phyloP scores from a whole-genome alignment of 2,113 vertebrate genomes.

The Myxocyprinus asiaticus region DNA sequence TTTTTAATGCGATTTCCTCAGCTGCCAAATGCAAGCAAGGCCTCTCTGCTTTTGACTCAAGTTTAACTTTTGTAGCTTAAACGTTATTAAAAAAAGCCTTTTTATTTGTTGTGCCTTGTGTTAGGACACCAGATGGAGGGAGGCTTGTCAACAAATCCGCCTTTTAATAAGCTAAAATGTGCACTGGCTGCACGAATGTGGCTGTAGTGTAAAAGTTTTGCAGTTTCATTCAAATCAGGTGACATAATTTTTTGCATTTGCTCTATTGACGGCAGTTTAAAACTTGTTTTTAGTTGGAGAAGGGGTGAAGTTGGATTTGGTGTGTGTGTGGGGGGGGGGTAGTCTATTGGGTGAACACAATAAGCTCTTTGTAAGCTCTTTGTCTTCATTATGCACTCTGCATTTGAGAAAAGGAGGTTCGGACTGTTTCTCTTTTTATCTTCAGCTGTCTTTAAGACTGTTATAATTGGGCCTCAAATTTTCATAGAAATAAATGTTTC shows the following conservation, averaged over 20 bases:
- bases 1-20: neutral
- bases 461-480: no score
- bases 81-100: slow-evolving; percentile 15
- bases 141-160: slow-evolving; percentile 17
- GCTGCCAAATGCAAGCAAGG: neutral
- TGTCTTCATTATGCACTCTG: slow-evolving; percentile 39
- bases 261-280: neutral
- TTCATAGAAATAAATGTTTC: no score
- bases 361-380: slow-evolving; percentile 45
- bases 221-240: no score
- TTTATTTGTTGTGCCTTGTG: neutral
- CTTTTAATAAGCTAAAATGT: no score
- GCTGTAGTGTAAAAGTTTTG: neutral
- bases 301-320: slow-evolving; percentile 26
- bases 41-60: neutral
- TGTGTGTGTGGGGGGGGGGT: slow-evolving; percentile 24
- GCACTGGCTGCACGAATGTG: neutral
- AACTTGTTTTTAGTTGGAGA: slow-evolving; percentile 4
- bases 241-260: neutral
- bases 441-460: neutral
- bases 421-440: slow-evolving; percentile 17
- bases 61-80: slow-evolving; percentile 14
- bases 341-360: slow-evolving; percentile 25
- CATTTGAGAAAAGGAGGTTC: slow-evolving; percentile 25
- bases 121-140: neutral